A percentile compares a stretch with the other conserved stretches of the same genome.
Evolutionary conservation across 2,113 vertebrate genomes (phyloP).

Genomic region (Equus quagga): DNA sequence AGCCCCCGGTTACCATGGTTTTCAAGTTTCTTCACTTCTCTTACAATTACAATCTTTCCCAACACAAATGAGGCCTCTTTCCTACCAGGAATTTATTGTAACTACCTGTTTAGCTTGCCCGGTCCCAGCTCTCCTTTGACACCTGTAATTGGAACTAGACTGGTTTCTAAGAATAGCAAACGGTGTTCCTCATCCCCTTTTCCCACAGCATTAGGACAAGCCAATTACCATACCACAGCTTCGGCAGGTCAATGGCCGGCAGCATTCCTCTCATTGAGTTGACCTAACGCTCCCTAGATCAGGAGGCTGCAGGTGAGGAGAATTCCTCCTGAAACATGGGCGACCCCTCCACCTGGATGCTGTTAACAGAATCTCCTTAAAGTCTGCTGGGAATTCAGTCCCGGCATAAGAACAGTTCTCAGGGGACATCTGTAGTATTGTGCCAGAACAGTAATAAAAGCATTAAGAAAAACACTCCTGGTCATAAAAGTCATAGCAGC

Average conservation of each 20-base stretch:
- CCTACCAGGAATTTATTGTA: constrained; percentile 1
- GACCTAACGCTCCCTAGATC: background rate
- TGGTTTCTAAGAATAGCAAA: constrained; percentile 3
- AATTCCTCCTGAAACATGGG: background rate
- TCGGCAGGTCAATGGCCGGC: too few relatives aligned
- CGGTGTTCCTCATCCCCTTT: background rate
- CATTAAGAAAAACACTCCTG: background rate
- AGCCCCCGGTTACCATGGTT: background rate
- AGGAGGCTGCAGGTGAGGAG: background rate
- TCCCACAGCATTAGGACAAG: background rate
- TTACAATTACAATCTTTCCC: constrained; percentile 25
- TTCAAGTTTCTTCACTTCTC: constrained; percentile 38
- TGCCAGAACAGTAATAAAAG: background rate
- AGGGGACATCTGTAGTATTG: background rate
- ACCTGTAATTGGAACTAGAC: background rate
- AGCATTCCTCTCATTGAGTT: background rate
- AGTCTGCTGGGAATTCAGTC: background rate
- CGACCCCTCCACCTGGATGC: background rate
- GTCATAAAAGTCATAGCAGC: background rate
- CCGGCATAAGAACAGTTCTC: background rate
- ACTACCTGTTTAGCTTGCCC: background rate
- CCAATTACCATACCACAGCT: background rate
- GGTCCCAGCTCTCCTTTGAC: background rate
- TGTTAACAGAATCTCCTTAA: background rate
- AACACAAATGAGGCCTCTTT: background rate